phyloP scores from a whole-genome alignment of 1,140 invertebrate genomes.

The Drosophila melanica region DNA sequence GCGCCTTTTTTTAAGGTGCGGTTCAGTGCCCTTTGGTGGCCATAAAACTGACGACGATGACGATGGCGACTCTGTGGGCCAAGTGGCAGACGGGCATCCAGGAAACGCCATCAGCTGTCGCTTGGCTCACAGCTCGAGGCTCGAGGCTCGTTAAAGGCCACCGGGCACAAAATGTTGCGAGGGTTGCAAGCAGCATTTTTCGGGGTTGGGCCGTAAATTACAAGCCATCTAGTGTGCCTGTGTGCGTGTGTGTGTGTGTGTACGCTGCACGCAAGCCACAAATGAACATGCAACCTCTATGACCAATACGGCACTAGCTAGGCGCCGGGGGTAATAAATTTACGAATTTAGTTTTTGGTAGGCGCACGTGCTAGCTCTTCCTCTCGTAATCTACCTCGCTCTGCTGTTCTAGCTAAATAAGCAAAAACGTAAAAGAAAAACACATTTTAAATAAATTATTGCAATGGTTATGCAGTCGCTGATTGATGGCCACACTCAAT shows the following conservation, averaged over 20 bases:
- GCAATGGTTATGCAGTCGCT: slow-evolving; percentile 23
- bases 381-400: not conserved
- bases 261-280: slow-evolving; percentile 62
- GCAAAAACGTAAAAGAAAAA: not conserved
- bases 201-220: slow-evolving; percentile 60
- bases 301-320: slow-evolving; percentile 1
- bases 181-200: slow-evolving; percentile 63
- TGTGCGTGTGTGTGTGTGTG: slow-evolving; percentile 30
- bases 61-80: slow-evolving; percentile 39
- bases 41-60: slow-evolving; percentile 64
- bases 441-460: slow-evolving; percentile 20
- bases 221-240: slow-evolving; percentile 45
- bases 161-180: slow-evolving; percentile 26
- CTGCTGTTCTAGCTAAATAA: not conserved
- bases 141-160: slow-evolving; percentile 49
- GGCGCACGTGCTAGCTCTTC: slow-evolving; percentile 54
- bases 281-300: slow-evolving; percentile 71
- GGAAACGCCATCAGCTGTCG: slow-evolving; percentile 76
- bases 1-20: slow-evolving; percentile 80
- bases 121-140: slow-evolving; percentile 33
- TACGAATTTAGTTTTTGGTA: slow-evolving; percentile 60
- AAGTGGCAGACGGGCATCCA: slow-evolving; percentile 24
- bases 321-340: slow-evolving; percentile 55
- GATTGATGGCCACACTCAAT: slow-evolving; percentile 9
- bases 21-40: slow-evolving; percentile 78